These are phyloP conservation scores for Rhombomys opimus DNA, from an alignment of 2,113 vertebrate species.

Conservation along the genomic window DNA sequence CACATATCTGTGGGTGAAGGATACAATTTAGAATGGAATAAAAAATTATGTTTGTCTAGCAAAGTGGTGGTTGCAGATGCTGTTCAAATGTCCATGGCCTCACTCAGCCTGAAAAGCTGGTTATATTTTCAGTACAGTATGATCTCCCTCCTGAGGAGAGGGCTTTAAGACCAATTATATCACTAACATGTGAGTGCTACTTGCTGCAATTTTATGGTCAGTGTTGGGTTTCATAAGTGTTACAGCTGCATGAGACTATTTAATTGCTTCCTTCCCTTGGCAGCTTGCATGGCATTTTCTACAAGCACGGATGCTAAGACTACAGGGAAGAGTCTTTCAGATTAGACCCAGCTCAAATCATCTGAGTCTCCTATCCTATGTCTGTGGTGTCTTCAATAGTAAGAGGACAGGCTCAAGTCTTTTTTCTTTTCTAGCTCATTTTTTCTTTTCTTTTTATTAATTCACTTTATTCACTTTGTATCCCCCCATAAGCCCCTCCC, in stretches of 20 bases:
- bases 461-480: too few species aligned
- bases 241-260: neutral
- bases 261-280: neutral
- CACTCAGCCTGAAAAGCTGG: neutral
- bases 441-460: too few species aligned
- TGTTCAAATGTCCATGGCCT: neutral
- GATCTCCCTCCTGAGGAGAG: neutral
- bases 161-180: neutral
- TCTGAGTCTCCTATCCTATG: neutral
- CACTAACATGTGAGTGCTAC: neutral
- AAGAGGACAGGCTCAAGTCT: neutral
- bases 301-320: neutral
- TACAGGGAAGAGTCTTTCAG: neutral
- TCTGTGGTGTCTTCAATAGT: neutral
- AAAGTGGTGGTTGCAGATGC: neutral
- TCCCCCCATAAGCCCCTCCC: too few species aligned
- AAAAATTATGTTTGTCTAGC: too few species aligned
- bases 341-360: neutral
- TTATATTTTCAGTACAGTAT: neutral
- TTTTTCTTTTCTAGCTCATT: too few species aligned
- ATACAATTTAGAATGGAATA: neutral
- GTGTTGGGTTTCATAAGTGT: neutral
- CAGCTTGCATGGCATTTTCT: neutral
- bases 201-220: neutral
- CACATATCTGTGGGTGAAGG: neutral